These are phyloP conservation scores for Micromesistius poutassou DNA, from an alignment of 2,797 vertebrate species.

Conservation along the genomic window DNA sequence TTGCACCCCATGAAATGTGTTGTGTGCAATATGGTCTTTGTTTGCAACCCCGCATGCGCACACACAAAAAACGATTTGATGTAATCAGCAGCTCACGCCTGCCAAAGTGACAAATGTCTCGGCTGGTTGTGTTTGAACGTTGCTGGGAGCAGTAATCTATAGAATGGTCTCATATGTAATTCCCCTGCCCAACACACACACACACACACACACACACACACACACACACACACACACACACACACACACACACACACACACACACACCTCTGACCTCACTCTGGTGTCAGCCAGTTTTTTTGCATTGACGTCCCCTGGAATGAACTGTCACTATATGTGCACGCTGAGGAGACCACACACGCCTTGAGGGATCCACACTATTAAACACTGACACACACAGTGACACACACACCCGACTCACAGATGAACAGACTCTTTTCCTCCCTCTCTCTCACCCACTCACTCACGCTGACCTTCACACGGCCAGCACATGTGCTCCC, in stretches of 20 bases:
- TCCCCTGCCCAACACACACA: slow-evolving; percentile 8
- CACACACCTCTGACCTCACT: slow-evolving; percentile 13
- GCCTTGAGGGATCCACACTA: not conserved
- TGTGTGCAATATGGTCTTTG: not conserved
- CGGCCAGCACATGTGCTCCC: too few species aligned
- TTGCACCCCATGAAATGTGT: not conserved
- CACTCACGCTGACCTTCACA: too few species aligned
- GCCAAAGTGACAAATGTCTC: slow-evolving; percentile 57
- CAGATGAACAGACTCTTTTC: too few species aligned
- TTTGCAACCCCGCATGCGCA: not conserved
- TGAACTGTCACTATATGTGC: slow-evolving; percentile 16
- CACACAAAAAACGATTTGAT: slow-evolving; percentile 21
- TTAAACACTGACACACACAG: slow-evolving; percentile 6
- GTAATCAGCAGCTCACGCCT: slow-evolving; percentile 59
- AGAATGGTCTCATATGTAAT: slow-evolving; percentile 37
- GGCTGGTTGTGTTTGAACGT: slow-evolving; percentile 30
- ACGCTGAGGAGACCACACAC: not conserved
- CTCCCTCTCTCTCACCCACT: too few species aligned
- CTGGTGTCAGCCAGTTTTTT: slow-evolving; percentile 6
- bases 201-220: slow-evolving; percentile 1
- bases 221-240: slow-evolving; percentile 10
- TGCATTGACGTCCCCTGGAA: slow-evolving; percentile 8
- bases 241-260: slow-evolving; percentile 16
- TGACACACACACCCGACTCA: not conserved
- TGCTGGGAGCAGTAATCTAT: slow-evolving; percentile 62